Conservation (phyloP, 2,113 vertebrate genomes). For the Suncus etruscus region DNA sequence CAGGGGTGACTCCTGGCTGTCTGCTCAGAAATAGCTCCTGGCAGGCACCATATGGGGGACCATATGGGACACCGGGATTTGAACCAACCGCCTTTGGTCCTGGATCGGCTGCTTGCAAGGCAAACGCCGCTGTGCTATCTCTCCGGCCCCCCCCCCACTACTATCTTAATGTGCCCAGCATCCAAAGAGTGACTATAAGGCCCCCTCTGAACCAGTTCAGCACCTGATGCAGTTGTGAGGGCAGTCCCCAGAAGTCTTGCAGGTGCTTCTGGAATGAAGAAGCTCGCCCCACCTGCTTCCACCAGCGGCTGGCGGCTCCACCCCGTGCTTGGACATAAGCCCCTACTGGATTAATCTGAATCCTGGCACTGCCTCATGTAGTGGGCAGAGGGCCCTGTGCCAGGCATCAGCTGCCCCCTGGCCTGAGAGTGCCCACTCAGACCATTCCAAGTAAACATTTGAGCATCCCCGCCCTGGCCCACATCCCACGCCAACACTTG, state of each 20-base stretch:
- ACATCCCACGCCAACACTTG: slow-evolving; percentile 79
- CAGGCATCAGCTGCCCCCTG: slow-evolving; percentile 76
- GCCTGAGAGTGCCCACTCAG: slow-evolving; percentile 62
- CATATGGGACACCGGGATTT: too few species aligned
- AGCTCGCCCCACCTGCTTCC: too few species aligned
- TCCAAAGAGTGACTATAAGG: neutral
- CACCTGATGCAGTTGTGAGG: neutral
- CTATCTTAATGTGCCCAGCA: neutral
- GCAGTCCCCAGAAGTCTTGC: neutral
- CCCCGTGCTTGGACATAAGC: slow-evolving; percentile 10
- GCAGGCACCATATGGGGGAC: too few species aligned
- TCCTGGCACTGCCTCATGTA: neutral
- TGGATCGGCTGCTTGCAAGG: too few species aligned
- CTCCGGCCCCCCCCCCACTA: too few species aligned
- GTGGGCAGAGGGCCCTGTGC: slow-evolving; percentile 60
- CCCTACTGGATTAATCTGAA: slow-evolving; percentile 7
- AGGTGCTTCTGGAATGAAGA: slow-evolving; percentile 15
- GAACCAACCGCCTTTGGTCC: too few species aligned
- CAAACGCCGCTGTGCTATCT: too few species aligned
- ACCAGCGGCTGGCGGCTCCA: too few species aligned
- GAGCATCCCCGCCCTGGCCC: slow-evolving; percentile 74
- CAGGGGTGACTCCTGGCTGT: too few species aligned
- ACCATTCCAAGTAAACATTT: slow-evolving; percentile 86
- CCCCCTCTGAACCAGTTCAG: neutral
- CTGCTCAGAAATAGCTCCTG: too few species aligned